These are phyloP conservation scores for Hormaphis cornu DNA, from an alignment of 1,140 invertebrate genomes.

Conservation along the genomic window DNA sequence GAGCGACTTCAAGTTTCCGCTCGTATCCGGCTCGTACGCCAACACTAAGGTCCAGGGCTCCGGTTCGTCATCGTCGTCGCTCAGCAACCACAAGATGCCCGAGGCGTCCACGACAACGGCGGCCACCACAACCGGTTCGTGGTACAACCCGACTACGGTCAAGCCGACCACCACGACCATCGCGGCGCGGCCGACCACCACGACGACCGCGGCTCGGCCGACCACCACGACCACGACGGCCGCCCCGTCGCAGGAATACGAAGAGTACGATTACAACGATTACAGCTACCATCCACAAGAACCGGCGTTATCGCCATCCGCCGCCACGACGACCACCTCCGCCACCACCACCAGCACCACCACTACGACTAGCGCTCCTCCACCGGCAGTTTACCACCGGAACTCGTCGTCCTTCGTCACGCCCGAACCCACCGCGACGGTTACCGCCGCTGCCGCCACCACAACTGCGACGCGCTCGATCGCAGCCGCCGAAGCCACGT, in stretches of 20 bases:
- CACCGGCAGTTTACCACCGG: not conserved
- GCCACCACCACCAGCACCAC: not conserved
- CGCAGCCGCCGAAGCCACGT: not conserved
- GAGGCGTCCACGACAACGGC: slow-evolving; percentile 14
- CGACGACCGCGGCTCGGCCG: slow-evolving; percentile 37
- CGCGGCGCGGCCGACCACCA: slow-evolving; percentile 37
- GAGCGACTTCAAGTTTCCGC: slow-evolving; percentile 50
- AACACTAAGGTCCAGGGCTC: slow-evolving; percentile 60
- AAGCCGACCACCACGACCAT: slow-evolving; percentile 21
- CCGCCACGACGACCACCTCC: not conserved
- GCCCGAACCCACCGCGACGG: not conserved
- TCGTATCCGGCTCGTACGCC: slow-evolving; percentile 61
- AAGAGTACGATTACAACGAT: not conserved
- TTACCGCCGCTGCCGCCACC: slow-evolving; percentile 31
- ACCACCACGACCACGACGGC: slow-evolving; percentile 18
- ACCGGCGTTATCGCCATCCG: not conserved
- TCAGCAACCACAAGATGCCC: slow-evolving; percentile 37
- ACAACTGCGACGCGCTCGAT: not conserved
- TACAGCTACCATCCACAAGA: not conserved
- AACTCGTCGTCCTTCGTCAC: not conserved
- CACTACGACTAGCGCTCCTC: not conserved
- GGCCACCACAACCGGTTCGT: slow-evolving; percentile 35
- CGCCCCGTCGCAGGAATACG: not conserved
- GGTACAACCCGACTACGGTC: slow-evolving; percentile 33
- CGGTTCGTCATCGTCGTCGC: slow-evolving; percentile 41